phyloP scores from a whole-genome alignment of 2,113 vertebrate genomes.

The Beaufortia kweichowensis region DNA sequence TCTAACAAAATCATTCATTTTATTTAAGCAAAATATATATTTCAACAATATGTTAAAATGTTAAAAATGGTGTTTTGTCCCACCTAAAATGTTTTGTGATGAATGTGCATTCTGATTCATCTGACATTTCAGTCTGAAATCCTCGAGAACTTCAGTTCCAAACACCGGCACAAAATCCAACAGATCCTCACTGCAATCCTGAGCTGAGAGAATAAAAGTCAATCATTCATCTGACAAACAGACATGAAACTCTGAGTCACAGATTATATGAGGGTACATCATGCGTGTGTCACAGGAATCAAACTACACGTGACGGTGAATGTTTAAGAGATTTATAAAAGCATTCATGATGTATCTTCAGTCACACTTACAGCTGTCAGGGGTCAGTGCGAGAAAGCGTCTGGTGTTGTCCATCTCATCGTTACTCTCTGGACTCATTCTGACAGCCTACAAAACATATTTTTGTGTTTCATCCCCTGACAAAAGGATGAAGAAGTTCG shows the following conservation, averaged over 20 bases:
- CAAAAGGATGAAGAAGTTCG: background rate
- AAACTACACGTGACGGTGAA: too few relatives aligned
- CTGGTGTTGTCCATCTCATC: conserved; percentile 83
- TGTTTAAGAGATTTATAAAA: too few relatives aligned
- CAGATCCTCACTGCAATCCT: conserved; percentile 61
- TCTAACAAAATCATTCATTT: too few relatives aligned
- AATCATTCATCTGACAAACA: background rate
- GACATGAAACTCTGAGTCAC: background rate
- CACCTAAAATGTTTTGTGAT: too few relatives aligned
- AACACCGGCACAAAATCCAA: conserved; percentile 70
- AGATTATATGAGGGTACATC: background rate
- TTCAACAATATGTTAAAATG: too few relatives aligned
- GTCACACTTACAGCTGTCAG: conserved; percentile 55
- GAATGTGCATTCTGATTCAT: too few relatives aligned
- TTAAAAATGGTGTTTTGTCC: too few relatives aligned
- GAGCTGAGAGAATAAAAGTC: conserved; percentile 55
- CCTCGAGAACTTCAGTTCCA: conserved; percentile 76
- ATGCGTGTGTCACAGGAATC: background rate
- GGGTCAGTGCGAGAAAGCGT: conserved; percentile 77
- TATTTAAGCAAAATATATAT: too few relatives aligned
- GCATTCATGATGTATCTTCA: background rate
- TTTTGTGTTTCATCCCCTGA: too few relatives aligned
- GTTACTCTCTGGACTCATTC: conserved; percentile 61
- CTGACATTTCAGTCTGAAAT: conserved; percentile 27
- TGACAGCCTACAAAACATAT: conserved; percentile 43